These are phyloP conservation scores for Stigmatopora argus DNA, from an alignment of 2,113 vertebrate genomes.

Conservation along the genomic window DNA sequence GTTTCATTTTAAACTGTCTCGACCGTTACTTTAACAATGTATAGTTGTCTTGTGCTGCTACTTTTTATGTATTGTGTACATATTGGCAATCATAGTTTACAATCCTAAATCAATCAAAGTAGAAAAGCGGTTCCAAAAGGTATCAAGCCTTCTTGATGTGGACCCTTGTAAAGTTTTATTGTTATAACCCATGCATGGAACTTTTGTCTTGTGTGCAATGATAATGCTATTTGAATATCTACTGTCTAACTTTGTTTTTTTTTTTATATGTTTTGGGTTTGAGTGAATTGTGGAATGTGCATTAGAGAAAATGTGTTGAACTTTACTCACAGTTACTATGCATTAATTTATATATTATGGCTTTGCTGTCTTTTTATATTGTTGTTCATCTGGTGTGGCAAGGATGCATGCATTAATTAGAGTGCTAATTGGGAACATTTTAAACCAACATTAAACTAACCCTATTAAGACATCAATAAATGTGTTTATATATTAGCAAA, in stretches of 20 bases:
- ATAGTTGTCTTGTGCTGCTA: conserved; percentile 68
- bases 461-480: neutral
- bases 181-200: neutral
- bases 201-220: neutral
- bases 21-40: conserved; percentile 38
- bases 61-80: conserved; percentile 64
- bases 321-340: conserved; percentile 47
- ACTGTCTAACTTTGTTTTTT: no score
- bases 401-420: neutral
- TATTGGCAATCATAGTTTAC: conserved; percentile 38
- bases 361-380: conserved; percentile 39
- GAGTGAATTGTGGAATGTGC: conserved; percentile 52
- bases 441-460: neutral
- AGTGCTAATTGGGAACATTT: neutral
- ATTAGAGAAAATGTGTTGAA: conserved; percentile 56
- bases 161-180: neutral
- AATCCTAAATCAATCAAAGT: conserved; percentile 6
- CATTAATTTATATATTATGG: conserved; percentile 68
- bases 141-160: neutral
- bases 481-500: neutral
- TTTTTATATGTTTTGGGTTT: neutral
- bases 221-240: neutral
- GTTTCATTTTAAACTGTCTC: conserved; percentile 24
- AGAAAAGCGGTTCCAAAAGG: neutral
- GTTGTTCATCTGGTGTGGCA: conserved; percentile 4